Conservation (phyloP, 1,140 invertebrate species). For the Metaphire vulgaris region DNA sequence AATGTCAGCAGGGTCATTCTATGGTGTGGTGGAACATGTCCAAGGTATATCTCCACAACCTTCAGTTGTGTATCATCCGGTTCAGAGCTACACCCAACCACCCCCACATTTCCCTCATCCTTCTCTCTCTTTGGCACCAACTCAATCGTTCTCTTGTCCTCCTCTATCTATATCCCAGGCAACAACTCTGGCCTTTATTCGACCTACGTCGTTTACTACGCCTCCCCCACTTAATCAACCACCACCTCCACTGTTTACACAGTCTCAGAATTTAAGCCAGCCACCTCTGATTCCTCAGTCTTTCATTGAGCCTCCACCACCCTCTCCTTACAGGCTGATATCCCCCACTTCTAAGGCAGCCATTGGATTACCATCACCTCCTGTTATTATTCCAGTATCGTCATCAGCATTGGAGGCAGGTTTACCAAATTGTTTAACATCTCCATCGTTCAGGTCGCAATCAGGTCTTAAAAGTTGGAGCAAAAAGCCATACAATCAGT, state of each 20-base stretch:
- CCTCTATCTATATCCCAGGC: neutral
- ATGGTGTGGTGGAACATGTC: neutral
- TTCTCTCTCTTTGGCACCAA: too few relatives aligned
- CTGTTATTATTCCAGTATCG: too few relatives aligned
- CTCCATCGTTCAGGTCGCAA: neutral
- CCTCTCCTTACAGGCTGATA: neutral
- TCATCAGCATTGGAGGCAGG: too few relatives aligned
- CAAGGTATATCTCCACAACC: neutral
- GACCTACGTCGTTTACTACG: neutral
- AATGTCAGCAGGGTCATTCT: neutral
- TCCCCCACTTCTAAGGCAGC: neutral
- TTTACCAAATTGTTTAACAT: too few relatives aligned
- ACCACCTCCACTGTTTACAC: neutral
- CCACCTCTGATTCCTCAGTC: neutral
- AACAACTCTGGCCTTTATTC: neutral
- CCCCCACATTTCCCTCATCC: neutral
- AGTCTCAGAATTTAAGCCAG: neutral
- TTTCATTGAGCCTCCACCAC: neutral
- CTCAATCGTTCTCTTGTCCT: neutral
- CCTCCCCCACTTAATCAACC: neutral
- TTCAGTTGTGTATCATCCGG: neutral
- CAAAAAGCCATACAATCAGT: neutral
- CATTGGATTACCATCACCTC: neutral
- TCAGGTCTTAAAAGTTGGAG: neutral
- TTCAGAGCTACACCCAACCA: neutral